Percentiles rank a stretch among this genome's conserved stretches.
Conservation (phyloP, 2,113 vertebrate species). For the Cyphomyrus plagiostoma region DNA sequence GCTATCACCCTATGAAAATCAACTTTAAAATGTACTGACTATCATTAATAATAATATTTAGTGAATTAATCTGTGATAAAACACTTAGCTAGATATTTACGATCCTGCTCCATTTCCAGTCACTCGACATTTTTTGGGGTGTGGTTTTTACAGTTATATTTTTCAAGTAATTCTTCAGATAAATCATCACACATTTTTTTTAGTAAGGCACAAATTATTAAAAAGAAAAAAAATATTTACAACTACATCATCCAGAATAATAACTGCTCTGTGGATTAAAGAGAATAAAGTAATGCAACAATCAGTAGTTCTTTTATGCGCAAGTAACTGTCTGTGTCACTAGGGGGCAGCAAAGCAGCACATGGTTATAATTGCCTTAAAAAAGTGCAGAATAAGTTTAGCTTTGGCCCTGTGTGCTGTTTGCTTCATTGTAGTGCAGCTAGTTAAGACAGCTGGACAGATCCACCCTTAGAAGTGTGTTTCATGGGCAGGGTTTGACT, state of each 20-base stretch:
- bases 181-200: not conserved
- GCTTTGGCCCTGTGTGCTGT: not conserved
- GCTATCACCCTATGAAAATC: not conserved
- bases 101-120: not conserved
- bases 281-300: not conserved
- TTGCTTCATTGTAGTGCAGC: not conserved
- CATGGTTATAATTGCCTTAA: not conserved
- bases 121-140: not conserved
- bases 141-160: not conserved
- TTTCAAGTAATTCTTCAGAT: not conserved
- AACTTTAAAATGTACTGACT: not conserved
- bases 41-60: not conserved
- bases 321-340: not conserved
- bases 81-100: not conserved
- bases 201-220: not conserved
- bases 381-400: not conserved
- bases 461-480: not conserved
- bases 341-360: conserved; percentile 10
- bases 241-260: not conserved
- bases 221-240: not conserved
- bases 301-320: not conserved
- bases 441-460: not conserved
- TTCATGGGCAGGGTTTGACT: not conserved
- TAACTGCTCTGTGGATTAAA: not conserved
- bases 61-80: not conserved